A percentile compares a stretch with the other conserved stretches of the same genome.
Conservation (phyloP, 2,113 vertebrate species). For the Reinhardtius hippoglossoides region DNA sequence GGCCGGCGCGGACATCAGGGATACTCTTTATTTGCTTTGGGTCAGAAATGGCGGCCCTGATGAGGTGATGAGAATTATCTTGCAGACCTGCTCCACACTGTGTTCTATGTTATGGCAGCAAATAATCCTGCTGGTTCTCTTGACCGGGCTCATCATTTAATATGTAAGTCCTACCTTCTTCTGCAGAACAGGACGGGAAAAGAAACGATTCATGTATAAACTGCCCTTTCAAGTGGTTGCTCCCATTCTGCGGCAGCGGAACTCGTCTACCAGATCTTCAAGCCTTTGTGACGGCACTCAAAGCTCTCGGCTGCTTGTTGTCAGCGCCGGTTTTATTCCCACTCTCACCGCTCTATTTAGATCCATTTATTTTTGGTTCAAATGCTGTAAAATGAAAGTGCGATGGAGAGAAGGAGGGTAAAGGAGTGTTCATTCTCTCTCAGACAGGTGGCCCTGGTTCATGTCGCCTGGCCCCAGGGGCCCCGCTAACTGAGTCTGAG, state of each 20-base stretch:
- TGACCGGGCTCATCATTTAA: constrained; percentile 51
- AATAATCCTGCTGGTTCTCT: constrained; percentile 48
- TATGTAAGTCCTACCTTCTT: constrained; percentile 47
- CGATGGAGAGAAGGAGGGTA: constrained; percentile 66
- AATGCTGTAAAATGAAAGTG: constrained; percentile 78
- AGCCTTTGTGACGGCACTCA: constrained; percentile 69
- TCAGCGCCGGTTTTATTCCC: constrained; percentile 78
- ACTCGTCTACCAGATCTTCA: constrained; percentile 51
- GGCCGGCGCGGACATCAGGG: constrained; percentile 67
- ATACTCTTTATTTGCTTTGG: constrained; percentile 80
- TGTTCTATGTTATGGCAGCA: constrained; percentile 25
- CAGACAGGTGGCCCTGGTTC: constrained; percentile 84
- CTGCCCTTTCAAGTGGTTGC: constrained; percentile 67
- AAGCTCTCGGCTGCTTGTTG: constrained; percentile 70
- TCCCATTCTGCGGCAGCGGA: constrained; percentile 53
- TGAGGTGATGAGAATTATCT: constrained; percentile 72
- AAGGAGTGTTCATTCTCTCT: constrained; percentile 68
- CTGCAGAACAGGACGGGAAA: constrained; percentile 38
- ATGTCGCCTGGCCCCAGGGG: constrained; percentile 79
- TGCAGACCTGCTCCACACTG: constrained; percentile 27
- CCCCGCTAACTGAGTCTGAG: constrained; percentile 73
- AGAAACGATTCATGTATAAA: constrained; percentile 69
- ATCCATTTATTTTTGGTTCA: constrained; percentile 85
- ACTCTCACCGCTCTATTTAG: constrained; percentile 83
- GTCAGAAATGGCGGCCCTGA: constrained; percentile 73